A percentile compares a stretch with the other conserved stretches of the same genome.
Evolutionary conservation across 2,113 vertebrate genomes (phyloP).

Genomic region (Entomyzon cyanotis): DNA sequence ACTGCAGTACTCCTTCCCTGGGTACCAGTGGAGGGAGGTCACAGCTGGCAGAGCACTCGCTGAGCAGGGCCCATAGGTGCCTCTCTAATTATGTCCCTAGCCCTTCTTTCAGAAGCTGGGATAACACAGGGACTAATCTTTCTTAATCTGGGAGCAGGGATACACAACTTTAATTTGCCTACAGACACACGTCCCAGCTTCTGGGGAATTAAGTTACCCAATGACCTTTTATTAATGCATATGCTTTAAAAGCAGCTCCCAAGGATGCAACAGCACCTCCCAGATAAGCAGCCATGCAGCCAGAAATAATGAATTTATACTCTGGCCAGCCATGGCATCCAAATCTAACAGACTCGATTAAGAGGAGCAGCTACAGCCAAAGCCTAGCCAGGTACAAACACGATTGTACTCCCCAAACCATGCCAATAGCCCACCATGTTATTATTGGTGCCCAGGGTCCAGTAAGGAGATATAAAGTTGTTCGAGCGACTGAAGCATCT

Average conservation of each 20-base stretch:
- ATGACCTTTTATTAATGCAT: neutral
- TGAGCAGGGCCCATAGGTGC: neutral
- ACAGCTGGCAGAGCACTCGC: neutral
- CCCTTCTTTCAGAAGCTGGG: neutral
- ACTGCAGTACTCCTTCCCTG: neutral
- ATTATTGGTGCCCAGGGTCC: neutral
- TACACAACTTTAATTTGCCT: neutral
- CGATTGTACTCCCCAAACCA: rapidly evolving
- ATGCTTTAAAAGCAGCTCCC: neutral
- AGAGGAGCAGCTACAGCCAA: neutral
- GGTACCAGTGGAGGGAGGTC: rapidly evolving
- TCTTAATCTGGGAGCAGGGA: neutral
- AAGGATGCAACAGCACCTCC: neutral
- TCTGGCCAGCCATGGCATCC: rapidly evolving
- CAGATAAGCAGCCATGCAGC: neutral
- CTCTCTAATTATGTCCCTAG: rapidly evolving
- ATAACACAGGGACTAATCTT: neutral
- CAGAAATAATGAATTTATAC: neutral
- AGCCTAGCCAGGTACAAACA: neutral
- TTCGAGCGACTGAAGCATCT: too few relatives aligned
- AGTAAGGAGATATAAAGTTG: rapidly evolving
- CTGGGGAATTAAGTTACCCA: neutral
- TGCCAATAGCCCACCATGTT: rapidly evolving
- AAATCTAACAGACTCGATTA: neutral
- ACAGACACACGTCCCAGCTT: neutral